Base-by-base conservation (phyloP, 2,797 vertebrate genomes). In the Heteromormyrus szaboi region DNA sequence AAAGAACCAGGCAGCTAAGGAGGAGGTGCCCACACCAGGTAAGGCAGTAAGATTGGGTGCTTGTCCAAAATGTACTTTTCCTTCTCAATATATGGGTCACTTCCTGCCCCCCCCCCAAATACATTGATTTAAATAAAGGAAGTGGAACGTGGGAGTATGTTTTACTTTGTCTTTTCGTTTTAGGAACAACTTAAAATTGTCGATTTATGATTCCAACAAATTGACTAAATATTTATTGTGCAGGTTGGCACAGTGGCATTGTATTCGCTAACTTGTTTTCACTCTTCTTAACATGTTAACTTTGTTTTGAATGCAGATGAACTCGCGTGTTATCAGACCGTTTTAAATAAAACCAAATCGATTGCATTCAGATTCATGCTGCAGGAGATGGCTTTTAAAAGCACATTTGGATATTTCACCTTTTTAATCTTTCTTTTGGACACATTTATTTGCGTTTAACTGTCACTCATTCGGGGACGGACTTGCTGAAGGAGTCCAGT, bases 21-120 rank as follows among this genome's bases (percentile, higher is more conserved):
- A 94, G 25, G 90, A 91, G 0, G 8, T 91, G 56, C 90, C 88
- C 91, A 90, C 93, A 85, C 94, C 95, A 97, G 97, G 98, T 98
- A 96, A 95, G 53, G 62, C 51, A 84, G 6, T 46, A 8, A 5
- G 7, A 11, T 25, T 41, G 59, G n/a, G 9, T 33, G 17, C 44
- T 41, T 9, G 3, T 65, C n/a, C 29, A 41, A 41, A 76, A 76
- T 41, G 33, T 41, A 76, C 37, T 2, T 17, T 41, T 41, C 37
- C 22, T 33, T 33, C 59, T 65, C 8, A 68, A 12, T 14, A 68
- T 33, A 33, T 29, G 25, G 62, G 62, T 29, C 62, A 65, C 25
- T 25, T 29, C 25, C 62, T n/a, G 2, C 51, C 9, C 50, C 54
- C 62, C 62, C 1, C 62, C 37, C 37, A 19, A 76, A 4, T 41